A percentile compares a stretch with the other conserved stretches of the same genome.
These are phyloP conservation scores for zebrafish (Danio rerio) DNA, from an alignment of 2,113 vertebrate species.

Conservation along the genomic window GRCz12tu NC_133189.1:37131001-37131500, in stretches of 20 bases:
- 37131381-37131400: neutral
- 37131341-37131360: neutral
- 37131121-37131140: conserved; percentile 50
- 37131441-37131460: neutral
- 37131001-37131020: conserved; percentile 39
- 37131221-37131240: neutral
- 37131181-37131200: conserved; percentile 2
- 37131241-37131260: conserved; percentile 12
- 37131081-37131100: neutral
- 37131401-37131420: conserved; percentile 23
- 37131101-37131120: conserved; percentile 34
- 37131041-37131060: neutral
- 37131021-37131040: conserved; percentile 34
- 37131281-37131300: conserved; percentile 11
- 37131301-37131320: conserved; percentile 23
- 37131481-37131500: neutral
- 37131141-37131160: conserved; percentile 34
- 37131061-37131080: conserved; percentile 31
- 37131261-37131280: neutral
- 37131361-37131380: conserved; percentile 5
- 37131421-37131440: neutral
- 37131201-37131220: neutral
- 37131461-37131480: neutral
- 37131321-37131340: neutral
- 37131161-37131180: conserved; percentile 40